Base-by-base conservation (phyloP, 1,140 invertebrate genomes). In the Goniozus legneri region DNA sequence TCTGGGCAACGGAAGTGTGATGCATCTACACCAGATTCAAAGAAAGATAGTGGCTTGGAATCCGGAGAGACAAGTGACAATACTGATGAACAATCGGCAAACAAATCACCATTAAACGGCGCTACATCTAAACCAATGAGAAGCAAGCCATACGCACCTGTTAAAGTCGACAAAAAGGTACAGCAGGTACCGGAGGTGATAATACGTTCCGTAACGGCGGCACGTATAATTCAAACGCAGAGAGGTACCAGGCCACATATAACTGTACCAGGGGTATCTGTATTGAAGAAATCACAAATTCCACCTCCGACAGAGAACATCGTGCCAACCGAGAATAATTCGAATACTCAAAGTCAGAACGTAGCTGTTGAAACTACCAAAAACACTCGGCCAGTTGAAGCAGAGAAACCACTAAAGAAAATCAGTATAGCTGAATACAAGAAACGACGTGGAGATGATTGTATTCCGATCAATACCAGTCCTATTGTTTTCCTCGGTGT, bases 341-440 rank as follows among this genome's bases (percentile, higher is more conserved):
- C 37, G 2, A 70, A 64, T 21, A 34, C 65, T 15, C 32, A 61
- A 24, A 38, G 61, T 3, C 52, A 64, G 21, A 65, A 66, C 43
- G 62, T 65, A 13, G 64, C 62, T 13, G 41, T 63, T 10, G 56
- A 64, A 40, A 36, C 53, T 18, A 44, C 12, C 36, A 45, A 40
- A 60, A 24, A 52, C 13, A 49, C 21, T 33, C 24, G 35, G 30
- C 32, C 18, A 8, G 43, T 51, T 19, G 48, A 64, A 19, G 35
- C 31, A 22, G 59, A 63, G 21, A 54, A 63, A 16, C 47, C 58
- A 0, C 53, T 60, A 27, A 73, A 58, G 54, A 74, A 79, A 63
- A 55, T 79, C 7, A 79, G 79, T 61, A 48, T 80, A 7, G 67
- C 72, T 39, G 77, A 80, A 53, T 79, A 80, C 50, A 69, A 75